Evolutionary conservation across 2,888 invertebrate genomes (phyloP).

Genomic region (Venusia cambrica): DNA sequence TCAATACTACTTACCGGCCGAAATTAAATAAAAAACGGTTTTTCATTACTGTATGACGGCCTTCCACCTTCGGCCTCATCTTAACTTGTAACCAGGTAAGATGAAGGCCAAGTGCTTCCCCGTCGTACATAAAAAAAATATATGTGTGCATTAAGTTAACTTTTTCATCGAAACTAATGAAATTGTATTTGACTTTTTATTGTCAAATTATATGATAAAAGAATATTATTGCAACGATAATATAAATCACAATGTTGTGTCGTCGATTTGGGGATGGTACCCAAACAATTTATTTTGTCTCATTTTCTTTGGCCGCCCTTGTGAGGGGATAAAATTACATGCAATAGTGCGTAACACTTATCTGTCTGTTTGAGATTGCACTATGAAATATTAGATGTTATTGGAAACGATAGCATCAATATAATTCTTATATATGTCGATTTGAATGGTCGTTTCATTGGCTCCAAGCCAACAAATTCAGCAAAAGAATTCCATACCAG

Average conservation of each 20-base stretch:
- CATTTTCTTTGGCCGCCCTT: conserved; percentile 54
- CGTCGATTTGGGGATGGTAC: conserved; percentile 39
- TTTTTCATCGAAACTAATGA: neutral
- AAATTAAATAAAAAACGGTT: too few species aligned
- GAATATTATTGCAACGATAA: conserved; percentile 9
- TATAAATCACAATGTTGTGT: conserved; percentile 26
- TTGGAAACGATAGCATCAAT: conserved; percentile 7
- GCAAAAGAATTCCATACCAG: too few species aligned
- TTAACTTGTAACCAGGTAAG: too few species aligned
- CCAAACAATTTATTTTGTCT: conserved; percentile 56
- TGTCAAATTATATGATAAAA: conserved; percentile 24
- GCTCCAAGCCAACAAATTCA: too few species aligned
- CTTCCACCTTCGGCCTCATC: too few species aligned
- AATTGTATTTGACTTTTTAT: conserved; percentile 13
- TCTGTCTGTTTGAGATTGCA: conserved; percentile 42
- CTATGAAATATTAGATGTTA: conserved; percentile 22
- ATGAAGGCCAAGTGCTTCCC: too few species aligned
- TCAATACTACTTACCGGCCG: too few species aligned
- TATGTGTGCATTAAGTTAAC: too few species aligned
- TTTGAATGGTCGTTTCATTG: too few species aligned
- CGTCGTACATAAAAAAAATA: too few species aligned
- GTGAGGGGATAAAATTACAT: conserved; percentile 54
- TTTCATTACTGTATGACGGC: too few species aligned
- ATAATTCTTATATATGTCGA: conserved; percentile 12
- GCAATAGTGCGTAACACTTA: conserved; percentile 51